Base-by-base conservation (phyloP, 2,113 vertebrate genomes). In the Prolemur simus region DNA sequence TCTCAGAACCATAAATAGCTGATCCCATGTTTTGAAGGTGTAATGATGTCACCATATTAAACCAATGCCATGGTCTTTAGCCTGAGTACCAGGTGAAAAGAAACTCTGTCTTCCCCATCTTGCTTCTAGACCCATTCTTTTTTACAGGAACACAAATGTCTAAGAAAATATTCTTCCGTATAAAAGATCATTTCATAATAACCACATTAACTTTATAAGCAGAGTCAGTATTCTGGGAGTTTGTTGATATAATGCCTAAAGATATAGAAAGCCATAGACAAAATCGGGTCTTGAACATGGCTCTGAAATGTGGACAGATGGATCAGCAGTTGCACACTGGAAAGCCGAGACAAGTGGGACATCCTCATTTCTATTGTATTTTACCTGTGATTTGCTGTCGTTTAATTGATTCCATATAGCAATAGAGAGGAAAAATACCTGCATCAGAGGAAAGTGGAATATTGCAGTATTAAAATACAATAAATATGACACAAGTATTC, bases 71-170 rank as follows among this genome's bases (percentile, higher is more conserved):
- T 68, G 87, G 25, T 96, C 27, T 92, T 87, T 12, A 84, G 4
- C 2, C 80, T 64, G 17, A 84, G 23, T 21, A 34, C 14, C 17
- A 42, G n/a, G 21, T 37, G 11, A 45, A 47, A 73, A 85, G 39
- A 39, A 21, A 10, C 5, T 5, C 9, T 13, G 2, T 52, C 80
- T 87, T 25, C 21, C 1, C 17, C 27, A 73, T 74, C 47, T 90
- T 77, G 12, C 25, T 83, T 95, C 32, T 45, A 91, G 52, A 76
- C 2, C 18, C 21, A 82, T 34, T 94, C 17, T 34, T 74, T 56
- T 93, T 95, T 42, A n/a, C 23, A 60, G 89, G 94, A 95, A 66
- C 34, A 92, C 5, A 82, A 34, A 94, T 80, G 34, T 89, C 34
- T 66, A 91, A 93, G 27, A 83, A 85, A 84, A 47, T 68, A 87